Evolutionary conservation across 2,888 invertebrate genomes (phyloP).

Genomic region (Pyrgus malvae): DNA sequence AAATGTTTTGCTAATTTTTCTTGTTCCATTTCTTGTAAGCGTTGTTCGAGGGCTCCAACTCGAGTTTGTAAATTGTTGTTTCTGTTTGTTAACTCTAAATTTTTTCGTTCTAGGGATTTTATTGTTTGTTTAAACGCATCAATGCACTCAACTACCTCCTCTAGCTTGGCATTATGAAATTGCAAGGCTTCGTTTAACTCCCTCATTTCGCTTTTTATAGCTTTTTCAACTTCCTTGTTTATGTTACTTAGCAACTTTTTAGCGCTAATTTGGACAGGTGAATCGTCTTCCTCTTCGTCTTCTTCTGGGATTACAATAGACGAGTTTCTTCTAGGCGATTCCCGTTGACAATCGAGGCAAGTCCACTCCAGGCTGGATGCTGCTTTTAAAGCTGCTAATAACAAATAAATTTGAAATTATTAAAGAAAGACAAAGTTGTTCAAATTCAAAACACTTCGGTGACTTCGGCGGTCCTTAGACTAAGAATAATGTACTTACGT

Average conservation of each 20-base stretch:
- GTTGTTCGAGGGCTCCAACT: neutral
- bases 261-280: neutral
- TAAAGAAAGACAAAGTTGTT: no score
- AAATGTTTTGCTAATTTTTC: neutral
- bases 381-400: neutral
- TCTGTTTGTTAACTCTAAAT: neutral
- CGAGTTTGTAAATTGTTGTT: neutral
- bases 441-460: no score
- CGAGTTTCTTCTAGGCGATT: neutral
- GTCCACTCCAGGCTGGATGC: conserved; percentile 16
- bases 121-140: neutral
- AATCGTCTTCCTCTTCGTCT: neutral
- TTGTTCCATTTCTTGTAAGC: neutral
- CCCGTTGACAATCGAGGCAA: conserved; percentile 17
- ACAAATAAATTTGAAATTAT: no score
- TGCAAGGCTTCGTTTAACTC: neutral
- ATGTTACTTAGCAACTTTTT: neutral
- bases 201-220: neutral
- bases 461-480: no score
- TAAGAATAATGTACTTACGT: no score
- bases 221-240: neutral
- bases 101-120: neutral
- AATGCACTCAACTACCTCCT: neutral
- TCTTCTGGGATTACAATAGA: neutral
- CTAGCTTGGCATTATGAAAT: neutral